phyloP scores from a whole-genome alignment of 1,140 invertebrate species.

The Camponotus pennsylvanicus region DNA sequence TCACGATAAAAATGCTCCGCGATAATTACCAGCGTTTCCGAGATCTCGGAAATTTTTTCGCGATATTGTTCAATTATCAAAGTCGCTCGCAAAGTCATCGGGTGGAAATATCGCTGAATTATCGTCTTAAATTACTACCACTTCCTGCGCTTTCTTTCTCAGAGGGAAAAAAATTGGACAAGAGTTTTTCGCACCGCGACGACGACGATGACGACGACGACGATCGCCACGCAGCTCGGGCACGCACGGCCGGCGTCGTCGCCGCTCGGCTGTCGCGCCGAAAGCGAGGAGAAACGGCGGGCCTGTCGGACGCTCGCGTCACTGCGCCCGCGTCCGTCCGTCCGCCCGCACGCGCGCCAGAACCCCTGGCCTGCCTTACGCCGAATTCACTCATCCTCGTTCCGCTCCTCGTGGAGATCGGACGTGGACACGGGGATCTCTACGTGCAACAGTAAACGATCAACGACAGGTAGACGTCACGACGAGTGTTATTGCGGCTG shows the following conservation, averaged over 20 bases:
- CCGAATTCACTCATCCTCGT: background rate
- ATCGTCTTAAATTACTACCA: no score
- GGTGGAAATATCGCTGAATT: no score
- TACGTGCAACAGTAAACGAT: conserved; percentile 9
- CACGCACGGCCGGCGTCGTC: conserved; percentile 65
- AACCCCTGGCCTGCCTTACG: conserved; percentile 31
- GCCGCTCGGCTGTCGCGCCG: conserved; percentile 58
- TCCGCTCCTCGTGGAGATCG: conserved; percentile 11
- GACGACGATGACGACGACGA: conserved; percentile 32
- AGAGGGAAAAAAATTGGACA: no score
- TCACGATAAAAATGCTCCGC: no score
- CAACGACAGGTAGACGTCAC: background rate
- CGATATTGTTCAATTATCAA: no score
- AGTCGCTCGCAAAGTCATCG: no score
- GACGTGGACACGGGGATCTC: conserved; percentile 18
- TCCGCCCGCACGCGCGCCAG: conserved; percentile 35
- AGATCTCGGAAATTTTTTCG: no score
- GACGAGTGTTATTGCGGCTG: conserved; percentile 21
- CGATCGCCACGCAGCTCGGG: conserved; percentile 63
- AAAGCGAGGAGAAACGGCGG: conserved; percentile 41
- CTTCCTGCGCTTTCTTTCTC: no score
- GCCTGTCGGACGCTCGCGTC: conserved; percentile 54
- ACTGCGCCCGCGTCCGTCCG: conserved; percentile 59
- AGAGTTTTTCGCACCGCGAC: conserved; percentile 29
- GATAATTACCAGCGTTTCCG: background rate